Evolutionary conservation across 2,113 vertebrate species (phyloP).

Genomic region (Ascaphus truei): DNA sequence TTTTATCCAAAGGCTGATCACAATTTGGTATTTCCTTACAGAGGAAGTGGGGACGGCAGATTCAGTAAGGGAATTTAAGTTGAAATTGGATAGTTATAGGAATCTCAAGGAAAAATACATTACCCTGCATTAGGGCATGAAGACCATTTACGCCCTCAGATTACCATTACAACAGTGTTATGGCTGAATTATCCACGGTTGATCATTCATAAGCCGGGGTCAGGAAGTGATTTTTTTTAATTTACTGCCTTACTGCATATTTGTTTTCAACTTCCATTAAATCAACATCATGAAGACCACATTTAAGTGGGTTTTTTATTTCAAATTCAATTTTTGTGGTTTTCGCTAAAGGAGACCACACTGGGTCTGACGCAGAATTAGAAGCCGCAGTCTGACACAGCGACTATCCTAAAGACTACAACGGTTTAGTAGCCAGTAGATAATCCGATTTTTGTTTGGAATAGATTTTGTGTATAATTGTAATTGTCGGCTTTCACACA

Average conservation of each 20-base stretch:
- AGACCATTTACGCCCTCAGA: constrained; percentile 28
- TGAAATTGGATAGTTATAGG: constrained; percentile 26
- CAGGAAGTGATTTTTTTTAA: background rate
- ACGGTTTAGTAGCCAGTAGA: too few species aligned
- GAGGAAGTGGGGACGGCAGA: constrained; percentile 30
- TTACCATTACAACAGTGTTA: constrained; percentile 5
- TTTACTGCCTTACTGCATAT: background rate
- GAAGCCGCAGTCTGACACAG: too few species aligned
- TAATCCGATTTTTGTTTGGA: too few species aligned
- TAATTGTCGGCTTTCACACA: too few species aligned
- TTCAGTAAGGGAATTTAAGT: constrained; percentile 29
- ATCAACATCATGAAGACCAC: too few species aligned
- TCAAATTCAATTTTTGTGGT: too few species aligned
- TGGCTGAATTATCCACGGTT: constrained; percentile 10
- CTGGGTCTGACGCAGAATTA: too few species aligned
- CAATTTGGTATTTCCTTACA: constrained; percentile 27
- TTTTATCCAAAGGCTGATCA: constrained; percentile 23
- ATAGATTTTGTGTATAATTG: too few species aligned
- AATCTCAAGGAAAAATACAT: constrained; percentile 31
- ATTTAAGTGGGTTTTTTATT: too few species aligned
- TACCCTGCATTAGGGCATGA: constrained; percentile 19
- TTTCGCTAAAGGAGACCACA: too few species aligned
- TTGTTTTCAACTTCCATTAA: background rate
- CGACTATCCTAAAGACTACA: too few species aligned
- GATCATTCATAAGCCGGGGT: background rate